Evolutionary conservation across 2,113 vertebrate species (phyloP).

Genomic region (Neotragus pygmaeus): DNA sequence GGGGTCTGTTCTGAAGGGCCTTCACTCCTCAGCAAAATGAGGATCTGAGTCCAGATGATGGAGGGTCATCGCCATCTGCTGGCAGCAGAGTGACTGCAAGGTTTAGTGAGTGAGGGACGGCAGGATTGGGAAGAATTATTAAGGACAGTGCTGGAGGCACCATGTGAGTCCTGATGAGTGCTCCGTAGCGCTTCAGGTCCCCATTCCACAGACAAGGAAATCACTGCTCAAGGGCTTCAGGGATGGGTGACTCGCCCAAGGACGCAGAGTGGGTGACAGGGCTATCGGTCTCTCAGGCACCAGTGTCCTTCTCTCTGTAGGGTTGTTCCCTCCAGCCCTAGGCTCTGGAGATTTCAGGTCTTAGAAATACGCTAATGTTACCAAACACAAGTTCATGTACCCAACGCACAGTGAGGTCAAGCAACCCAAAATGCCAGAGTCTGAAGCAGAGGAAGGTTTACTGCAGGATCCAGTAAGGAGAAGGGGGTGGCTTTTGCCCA

Average conservation of each 20-base stretch:
- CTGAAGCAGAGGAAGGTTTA: neutral
- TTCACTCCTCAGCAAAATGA: neutral
- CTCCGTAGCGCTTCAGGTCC: fast-evolving
- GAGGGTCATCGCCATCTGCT: neutral
- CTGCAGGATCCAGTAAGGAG: neutral
- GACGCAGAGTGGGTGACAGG: neutral
- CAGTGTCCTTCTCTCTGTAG: neutral
- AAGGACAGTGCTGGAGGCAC: neutral
- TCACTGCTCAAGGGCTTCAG: neutral
- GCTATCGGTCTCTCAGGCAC: neutral
- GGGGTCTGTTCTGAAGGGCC: neutral
- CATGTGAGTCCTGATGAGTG: neutral
- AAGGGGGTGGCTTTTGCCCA: neutral
- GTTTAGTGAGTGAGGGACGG: neutral
- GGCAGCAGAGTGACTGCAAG: neutral
- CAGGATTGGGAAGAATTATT: no score
- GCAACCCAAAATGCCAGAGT: neutral
- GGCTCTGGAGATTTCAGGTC: neutral
- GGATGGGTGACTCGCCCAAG: neutral
- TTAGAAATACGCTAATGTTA: neutral
- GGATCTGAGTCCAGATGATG: neutral
- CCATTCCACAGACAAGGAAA: neutral
- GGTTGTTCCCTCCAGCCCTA: neutral
- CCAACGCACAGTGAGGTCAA: neutral
- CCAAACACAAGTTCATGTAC: neutral